Evolutionary conservation across 2,888 invertebrate species (phyloP).

Genomic region (Eupithecia centaureata): DNA sequence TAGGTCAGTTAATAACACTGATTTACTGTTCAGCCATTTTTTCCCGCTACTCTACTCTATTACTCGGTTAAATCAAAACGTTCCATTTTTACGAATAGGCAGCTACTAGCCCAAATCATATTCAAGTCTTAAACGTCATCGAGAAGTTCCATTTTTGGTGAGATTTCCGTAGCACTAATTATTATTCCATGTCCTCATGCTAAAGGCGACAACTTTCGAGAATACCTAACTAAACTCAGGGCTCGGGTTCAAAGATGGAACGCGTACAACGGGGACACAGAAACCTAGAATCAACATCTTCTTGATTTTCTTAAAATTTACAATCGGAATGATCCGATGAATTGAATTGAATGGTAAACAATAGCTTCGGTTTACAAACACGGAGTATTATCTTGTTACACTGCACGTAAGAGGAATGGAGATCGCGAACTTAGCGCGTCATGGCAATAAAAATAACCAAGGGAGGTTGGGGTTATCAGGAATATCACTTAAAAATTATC

Average conservation of each 20-base stretch:
- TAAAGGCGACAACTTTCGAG: too few relatives aligned
- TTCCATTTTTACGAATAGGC: too few relatives aligned
- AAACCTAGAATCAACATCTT: not conserved
- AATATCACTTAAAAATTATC: not conserved
- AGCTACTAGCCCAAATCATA: too few relatives aligned
- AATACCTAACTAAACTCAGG: not conserved
- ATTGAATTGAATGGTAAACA: constrained; percentile 43
- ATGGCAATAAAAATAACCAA: constrained; percentile 70
- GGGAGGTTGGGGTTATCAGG: not conserved
- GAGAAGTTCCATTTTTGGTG: too few relatives aligned
- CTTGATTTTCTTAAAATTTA: not conserved
- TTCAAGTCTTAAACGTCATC: too few relatives aligned
- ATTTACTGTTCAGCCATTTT: too few relatives aligned
- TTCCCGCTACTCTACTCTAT: too few relatives aligned
- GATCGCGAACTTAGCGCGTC: constrained; percentile 50
- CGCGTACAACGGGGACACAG: not conserved
- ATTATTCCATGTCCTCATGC: too few relatives aligned
- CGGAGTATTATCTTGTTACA: constrained; percentile 38
- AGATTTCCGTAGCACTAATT: too few relatives aligned
- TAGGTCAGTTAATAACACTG: too few relatives aligned
- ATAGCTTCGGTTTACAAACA: constrained; percentile 47
- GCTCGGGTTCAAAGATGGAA: not conserved
- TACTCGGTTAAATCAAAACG: too few relatives aligned
- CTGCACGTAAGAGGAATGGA: constrained; percentile 36
- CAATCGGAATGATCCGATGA: constrained; percentile 20